Percentiles rank a stretch among this genome's conserved stretches.
Evolutionary conservation across 2,888 invertebrate genomes (phyloP).

Genomic region (Bugulina stolonifera): DNA sequence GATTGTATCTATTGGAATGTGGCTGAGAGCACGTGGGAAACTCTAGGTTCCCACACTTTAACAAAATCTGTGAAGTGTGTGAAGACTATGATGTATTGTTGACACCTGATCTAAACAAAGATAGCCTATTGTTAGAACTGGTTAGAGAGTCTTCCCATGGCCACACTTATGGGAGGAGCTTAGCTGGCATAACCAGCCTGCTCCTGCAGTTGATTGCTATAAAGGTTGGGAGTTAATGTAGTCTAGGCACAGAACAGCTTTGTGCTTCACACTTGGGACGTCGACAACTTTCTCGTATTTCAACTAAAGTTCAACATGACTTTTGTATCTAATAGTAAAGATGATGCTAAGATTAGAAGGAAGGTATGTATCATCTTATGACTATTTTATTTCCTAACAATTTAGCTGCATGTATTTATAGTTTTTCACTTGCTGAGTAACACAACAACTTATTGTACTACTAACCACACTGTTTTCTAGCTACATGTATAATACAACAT

Average conservation of each 20-base stretch:
- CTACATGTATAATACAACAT: too few species aligned
- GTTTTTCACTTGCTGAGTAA: too few species aligned
- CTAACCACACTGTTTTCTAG: too few species aligned
- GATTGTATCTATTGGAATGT: slow-evolving; percentile 22
- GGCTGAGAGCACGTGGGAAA: slow-evolving; percentile 9
- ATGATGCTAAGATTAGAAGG: slow-evolving; percentile 10
- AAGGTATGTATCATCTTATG: slow-evolving; percentile 26
- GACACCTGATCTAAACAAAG: slow-evolving; percentile 3
- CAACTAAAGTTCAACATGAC: not conserved
- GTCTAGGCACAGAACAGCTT: too few species aligned
- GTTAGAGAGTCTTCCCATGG: not conserved
- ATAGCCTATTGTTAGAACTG: slow-evolving; percentile 13
- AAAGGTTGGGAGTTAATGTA: too few species aligned
- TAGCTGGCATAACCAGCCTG: too few species aligned
- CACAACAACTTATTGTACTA: too few species aligned
- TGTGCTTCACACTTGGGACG: too few species aligned
- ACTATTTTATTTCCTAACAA: too few species aligned
- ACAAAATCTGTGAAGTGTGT: slow-evolving; percentile 19
- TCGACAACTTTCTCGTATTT: too few species aligned
- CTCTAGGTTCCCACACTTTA: slow-evolving; percentile 20
- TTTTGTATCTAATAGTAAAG: not conserved
- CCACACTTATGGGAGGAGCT: slow-evolving; percentile 22
- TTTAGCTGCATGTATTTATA: too few species aligned
- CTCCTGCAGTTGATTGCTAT: too few species aligned
- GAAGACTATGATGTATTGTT: slow-evolving; percentile 1